A percentile compares a stretch with the other conserved stretches of the same genome.
Evolutionary conservation across 2,113 vertebrate genomes (phyloP).

Genomic region (Tragelaphus scriptus): DNA sequence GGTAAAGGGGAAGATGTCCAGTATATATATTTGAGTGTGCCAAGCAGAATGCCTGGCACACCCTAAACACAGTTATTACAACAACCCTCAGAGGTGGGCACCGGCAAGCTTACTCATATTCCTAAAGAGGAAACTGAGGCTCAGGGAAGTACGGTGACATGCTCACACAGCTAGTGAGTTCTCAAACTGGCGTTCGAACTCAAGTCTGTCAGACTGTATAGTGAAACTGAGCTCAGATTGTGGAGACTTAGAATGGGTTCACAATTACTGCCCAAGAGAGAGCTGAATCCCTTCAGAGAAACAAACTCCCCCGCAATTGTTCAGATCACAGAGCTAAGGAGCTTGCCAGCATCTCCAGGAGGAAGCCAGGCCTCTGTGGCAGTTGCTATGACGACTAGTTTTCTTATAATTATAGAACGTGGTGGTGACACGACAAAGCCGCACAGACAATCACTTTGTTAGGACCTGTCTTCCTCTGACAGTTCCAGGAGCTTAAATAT

Average conservation of each 20-base stretch:
- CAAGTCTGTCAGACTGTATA: background rate
- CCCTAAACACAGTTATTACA: background rate
- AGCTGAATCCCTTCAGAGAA: background rate
- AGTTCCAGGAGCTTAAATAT: constrained; percentile 22
- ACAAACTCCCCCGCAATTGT: background rate
- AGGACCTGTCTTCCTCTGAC: constrained; percentile 44
- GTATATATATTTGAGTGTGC: no score
- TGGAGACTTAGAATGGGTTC: background rate
- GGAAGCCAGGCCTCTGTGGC: background rate
- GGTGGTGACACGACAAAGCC: constrained; percentile 47
- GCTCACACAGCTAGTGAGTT: background rate
- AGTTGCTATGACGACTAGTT: constrained; percentile 63
- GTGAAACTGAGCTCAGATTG: background rate
- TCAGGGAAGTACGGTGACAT: background rate
- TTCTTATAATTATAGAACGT: constrained; percentile 53
- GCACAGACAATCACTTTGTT: constrained; percentile 37
- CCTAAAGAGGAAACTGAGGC: background rate
- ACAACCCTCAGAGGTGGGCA: background rate
- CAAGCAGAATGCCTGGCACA: background rate
- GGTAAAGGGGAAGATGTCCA: background rate
- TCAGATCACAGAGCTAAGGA: background rate
- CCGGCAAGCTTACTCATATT: background rate
- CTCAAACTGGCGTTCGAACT: background rate
- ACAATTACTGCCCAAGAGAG: background rate
- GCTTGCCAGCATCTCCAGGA: constrained; percentile 44